These are phyloP conservation scores for Limnothrissa miodon DNA, from an alignment of 2,113 vertebrate genomes.

Conservation along the genomic window DNA sequence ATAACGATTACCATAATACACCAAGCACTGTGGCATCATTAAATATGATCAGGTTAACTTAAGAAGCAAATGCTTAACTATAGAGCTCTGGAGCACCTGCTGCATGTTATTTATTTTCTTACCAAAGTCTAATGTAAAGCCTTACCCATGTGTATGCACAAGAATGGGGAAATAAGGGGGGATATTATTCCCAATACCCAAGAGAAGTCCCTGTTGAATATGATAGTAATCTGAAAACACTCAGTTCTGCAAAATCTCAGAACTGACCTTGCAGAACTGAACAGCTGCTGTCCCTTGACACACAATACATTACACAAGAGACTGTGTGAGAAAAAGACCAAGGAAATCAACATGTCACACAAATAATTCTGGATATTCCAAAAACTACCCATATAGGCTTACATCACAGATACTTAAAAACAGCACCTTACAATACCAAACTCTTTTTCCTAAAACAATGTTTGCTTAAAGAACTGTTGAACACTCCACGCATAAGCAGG, in stretches of 20 bases:
- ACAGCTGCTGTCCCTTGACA: background rate
- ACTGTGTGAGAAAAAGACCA: background rate
- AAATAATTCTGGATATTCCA: background rate
- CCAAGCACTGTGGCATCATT: too few species aligned
- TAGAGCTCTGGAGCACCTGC: background rate
- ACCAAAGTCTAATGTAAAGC: background rate
- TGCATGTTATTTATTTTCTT: background rate
- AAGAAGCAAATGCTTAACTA: background rate
- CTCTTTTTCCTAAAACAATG: background rate
- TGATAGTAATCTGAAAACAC: background rate
- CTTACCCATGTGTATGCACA: background rate
- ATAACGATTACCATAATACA: too few species aligned
- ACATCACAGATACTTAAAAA: background rate
- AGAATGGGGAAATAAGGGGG: background rate
- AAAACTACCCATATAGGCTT: background rate
- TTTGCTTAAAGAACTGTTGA: background rate
- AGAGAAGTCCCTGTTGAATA: background rate
- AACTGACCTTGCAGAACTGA: background rate
- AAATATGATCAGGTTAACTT: background rate
- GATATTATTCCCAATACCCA: background rate
- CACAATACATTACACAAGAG: background rate
- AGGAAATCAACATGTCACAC: background rate
- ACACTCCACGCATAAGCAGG: background rate
- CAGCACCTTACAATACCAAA: background rate
- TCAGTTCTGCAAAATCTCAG: background rate